Evolutionary conservation across 2,113 vertebrate species (phyloP).

Genomic region (Myotis lucifugus): DNA sequence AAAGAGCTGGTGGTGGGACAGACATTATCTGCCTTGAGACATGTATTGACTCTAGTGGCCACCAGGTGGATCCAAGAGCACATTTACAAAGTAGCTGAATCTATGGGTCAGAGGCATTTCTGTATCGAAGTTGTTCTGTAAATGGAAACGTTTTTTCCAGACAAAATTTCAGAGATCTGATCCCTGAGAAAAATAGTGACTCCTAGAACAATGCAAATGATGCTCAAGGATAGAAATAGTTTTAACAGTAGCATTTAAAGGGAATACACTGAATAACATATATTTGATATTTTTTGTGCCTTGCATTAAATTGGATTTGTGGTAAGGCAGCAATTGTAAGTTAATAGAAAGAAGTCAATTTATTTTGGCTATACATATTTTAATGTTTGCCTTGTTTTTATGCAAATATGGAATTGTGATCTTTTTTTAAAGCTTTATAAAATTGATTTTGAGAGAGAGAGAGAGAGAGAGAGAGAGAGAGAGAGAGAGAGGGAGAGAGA

Average conservation of each 20-base stretch:
- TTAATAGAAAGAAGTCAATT: conserved; percentile 1
- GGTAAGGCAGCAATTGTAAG: background rate
- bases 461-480: no score
- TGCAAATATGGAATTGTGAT: background rate
- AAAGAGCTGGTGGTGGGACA: background rate
- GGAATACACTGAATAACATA: background rate
- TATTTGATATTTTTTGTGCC: background rate
- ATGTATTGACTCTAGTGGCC: background rate
- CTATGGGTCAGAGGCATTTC: background rate
- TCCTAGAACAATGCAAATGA: background rate
- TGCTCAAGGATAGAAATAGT: background rate
- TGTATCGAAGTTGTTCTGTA: background rate
- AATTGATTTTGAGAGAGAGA: no score
- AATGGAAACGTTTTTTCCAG: background rate
- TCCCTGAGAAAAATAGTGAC: conserved; percentile 15
- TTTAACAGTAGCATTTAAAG: conserved; percentile 54
- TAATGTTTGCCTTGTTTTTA: background rate
- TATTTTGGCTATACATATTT: background rate
- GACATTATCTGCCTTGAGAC: background rate
- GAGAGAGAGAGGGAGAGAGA: no score
- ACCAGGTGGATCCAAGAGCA: background rate
- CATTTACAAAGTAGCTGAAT: background rate
- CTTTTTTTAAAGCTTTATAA: background rate
- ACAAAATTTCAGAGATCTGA: background rate
- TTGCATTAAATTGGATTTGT: conserved; percentile 34